Evolutionary conservation across 2,888 invertebrate genomes (phyloP).

Genomic region (Scaptodrosophila latifasciaeformis): DNA sequence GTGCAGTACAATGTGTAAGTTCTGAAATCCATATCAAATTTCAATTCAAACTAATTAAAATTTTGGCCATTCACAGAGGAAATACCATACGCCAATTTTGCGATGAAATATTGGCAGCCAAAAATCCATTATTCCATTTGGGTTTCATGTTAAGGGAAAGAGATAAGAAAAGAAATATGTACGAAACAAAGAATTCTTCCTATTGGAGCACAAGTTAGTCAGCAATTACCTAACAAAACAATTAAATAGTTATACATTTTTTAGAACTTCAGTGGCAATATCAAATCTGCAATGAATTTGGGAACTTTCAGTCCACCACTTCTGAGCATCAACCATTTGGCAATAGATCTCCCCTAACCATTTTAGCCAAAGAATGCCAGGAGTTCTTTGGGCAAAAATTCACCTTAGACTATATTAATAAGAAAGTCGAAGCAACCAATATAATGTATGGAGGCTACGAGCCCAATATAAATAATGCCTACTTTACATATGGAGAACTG

Average conservation of each 20-base stretch:
- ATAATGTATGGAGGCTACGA: constrained; percentile 72
- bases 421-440: constrained; percentile 56
- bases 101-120: not conserved
- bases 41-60: not conserved
- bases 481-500: constrained; percentile 75
- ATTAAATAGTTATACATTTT: too few species aligned
- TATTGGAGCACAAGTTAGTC: not conserved
- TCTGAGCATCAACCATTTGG: constrained; percentile 33
- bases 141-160: not conserved
- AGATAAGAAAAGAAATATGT: not conserved
- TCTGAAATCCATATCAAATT: not conserved
- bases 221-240: too few species aligned
- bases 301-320: constrained; percentile 74
- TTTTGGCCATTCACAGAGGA: not conserved
- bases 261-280: constrained; percentile 83
- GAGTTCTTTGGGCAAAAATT: constrained; percentile 22
- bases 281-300: constrained; percentile 87
- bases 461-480: constrained; percentile 73
- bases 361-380: constrained; percentile 7
- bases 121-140: not conserved
- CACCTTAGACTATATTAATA: constrained; percentile 25
- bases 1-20: not conserved
- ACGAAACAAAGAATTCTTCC: not conserved
- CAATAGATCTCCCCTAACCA: constrained; percentile 6
- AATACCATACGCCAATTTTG: not conserved